phyloP scores from a whole-genome alignment of 2,113 vertebrate species.

The Archilochus colubris region DNA sequence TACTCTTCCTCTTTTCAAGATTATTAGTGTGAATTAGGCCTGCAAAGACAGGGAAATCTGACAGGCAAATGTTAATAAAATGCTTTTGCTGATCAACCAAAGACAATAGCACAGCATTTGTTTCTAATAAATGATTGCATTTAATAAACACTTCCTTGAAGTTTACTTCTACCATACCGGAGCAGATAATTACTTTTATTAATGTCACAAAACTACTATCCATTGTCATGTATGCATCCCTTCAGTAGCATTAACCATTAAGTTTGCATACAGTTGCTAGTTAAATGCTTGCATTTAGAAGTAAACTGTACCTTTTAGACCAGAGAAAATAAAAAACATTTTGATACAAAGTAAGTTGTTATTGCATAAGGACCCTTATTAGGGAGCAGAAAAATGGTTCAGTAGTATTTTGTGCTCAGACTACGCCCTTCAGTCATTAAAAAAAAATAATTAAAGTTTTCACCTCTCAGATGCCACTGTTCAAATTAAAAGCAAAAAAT shows the following conservation, averaged over 20 bases:
- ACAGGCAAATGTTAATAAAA: slow-evolving; percentile 75
- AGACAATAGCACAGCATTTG: slow-evolving; percentile 70
- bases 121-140: slow-evolving; percentile 72
- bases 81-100: slow-evolving; percentile 50
- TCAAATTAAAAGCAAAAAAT: not conserved
- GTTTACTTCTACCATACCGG: slow-evolving; percentile 65
- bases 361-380: not conserved
- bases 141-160: slow-evolving; percentile 80
- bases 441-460: not conserved
- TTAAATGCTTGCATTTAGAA: slow-evolving; percentile 8
- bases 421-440: not conserved
- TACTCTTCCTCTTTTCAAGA: slow-evolving; percentile 56
- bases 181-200: slow-evolving; percentile 79
- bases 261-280: slow-evolving; percentile 69
- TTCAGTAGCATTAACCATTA: slow-evolving; percentile 55
- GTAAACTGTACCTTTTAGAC: not conserved
- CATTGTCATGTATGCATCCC: slow-evolving; percentile 73
- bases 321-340: not conserved
- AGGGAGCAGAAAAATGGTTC: not conserved
- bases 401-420: not conserved
- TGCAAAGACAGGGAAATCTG: slow-evolving; percentile 54
- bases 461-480: not conserved
- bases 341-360: not conserved
- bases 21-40: slow-evolving; percentile 71
- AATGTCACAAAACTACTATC: slow-evolving; percentile 65